Evolutionary conservation across 2,888 invertebrate species (phyloP).

Genomic region (Tinea trinotella): DNA sequence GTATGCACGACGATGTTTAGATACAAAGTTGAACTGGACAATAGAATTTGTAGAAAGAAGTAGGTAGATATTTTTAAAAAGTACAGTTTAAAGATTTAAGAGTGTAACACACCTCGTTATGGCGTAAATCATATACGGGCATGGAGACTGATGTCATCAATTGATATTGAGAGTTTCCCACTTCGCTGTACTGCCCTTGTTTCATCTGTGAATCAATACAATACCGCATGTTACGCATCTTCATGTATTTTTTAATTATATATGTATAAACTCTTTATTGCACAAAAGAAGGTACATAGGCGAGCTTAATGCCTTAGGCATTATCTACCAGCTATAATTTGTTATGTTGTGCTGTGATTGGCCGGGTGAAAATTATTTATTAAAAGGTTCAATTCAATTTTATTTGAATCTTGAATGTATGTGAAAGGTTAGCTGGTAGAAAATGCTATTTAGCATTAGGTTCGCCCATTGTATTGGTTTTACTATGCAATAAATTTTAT

Average conservation of each 20-base stretch:
- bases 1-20: not conserved
- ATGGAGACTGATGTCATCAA: conserved; percentile 94
- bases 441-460: too few species aligned
- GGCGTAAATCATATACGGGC: conserved; percentile 92
- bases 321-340: too few species aligned
- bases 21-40: not conserved
- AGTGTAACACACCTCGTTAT: conserved; percentile 80
- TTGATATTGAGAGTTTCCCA: conserved; percentile 77
- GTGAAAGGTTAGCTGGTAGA: too few species aligned
- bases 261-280: too few species aligned
- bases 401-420: not conserved
- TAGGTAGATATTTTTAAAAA: not conserved
- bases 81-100: not conserved
- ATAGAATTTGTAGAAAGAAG: not conserved
- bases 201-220: conserved; percentile 54
- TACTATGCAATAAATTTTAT: too few species aligned
- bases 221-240: not conserved
- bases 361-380: too few species aligned
- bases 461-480: not conserved
- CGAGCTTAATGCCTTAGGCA: too few species aligned
- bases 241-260: too few species aligned
- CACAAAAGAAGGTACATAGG: too few species aligned
- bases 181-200: conserved; percentile 74
- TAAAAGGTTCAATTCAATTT: too few species aligned
- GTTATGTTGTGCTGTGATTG: too few species aligned